These are phyloP conservation scores for Centruroides sculpturatus DNA, from an alignment of 1,140 invertebrate species.

Conservation along the genomic window DNA sequence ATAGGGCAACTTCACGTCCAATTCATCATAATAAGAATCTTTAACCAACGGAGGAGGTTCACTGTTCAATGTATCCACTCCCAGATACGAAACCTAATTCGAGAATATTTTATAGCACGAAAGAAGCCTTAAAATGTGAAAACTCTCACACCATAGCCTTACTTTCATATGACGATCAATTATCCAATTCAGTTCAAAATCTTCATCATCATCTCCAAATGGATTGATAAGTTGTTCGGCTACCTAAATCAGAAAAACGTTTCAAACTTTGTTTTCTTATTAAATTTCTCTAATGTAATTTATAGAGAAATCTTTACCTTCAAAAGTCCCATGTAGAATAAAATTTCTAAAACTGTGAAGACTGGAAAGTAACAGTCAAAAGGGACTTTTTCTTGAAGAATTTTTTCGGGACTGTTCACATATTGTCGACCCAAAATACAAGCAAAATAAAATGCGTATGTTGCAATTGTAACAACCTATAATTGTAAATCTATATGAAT, in stretches of 20 bases:
- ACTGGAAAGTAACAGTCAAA: slow-evolving; percentile 83
- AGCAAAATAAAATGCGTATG: slow-evolving; percentile 55
- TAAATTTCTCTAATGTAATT: background rate
- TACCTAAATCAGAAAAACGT: slow-evolving; percentile 31
- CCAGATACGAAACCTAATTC: slow-evolving; percentile 37
- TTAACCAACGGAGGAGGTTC: slow-evolving; percentile 43
- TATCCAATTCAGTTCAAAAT: slow-evolving; percentile 56
- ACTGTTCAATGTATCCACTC: slow-evolving; percentile 43
- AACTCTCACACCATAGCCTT: background rate
- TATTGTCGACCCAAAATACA: slow-evolving; percentile 56
- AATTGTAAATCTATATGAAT: background rate
- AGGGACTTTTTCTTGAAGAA: slow-evolving; percentile 20
- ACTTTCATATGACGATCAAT: slow-evolving; percentile 52
- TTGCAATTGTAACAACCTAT: slow-evolving; percentile 57
- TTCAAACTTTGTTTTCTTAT: background rate
- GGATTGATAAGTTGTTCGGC: slow-evolving; percentile 54
- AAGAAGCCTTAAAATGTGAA: too few relatives aligned
- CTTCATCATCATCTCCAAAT: slow-evolving; percentile 64
- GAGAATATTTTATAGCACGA: background rate
- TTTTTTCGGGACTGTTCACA: slow-evolving; percentile 33
- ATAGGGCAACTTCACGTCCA: slow-evolving; percentile 42
- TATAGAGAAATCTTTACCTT: slow-evolving; percentile 30
- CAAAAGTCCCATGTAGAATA: slow-evolving; percentile 62
- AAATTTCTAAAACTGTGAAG: slow-evolving; percentile 79
- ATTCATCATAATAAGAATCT: slow-evolving; percentile 44